Evolutionary conservation across 1,140 invertebrate species (phyloP), one percentile per base, ranked within the genome.

Genomic region (Zophobas morio): DNA sequence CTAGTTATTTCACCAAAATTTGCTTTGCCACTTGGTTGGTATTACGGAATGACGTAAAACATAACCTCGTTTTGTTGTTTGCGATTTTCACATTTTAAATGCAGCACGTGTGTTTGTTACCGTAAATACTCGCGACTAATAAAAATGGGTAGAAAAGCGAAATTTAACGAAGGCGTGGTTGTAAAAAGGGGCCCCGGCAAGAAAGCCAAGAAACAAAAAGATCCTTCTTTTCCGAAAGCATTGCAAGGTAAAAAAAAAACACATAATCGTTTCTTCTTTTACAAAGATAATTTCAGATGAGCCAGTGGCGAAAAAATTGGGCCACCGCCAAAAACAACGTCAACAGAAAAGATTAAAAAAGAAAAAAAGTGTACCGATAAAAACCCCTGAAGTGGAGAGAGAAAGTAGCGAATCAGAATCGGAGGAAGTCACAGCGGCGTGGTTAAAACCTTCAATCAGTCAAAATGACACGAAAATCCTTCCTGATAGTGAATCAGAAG

Each of bases 71-170:
- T 51, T 2, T 51, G 32, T 35, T 72, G 46, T 20, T 20, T 20
- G 20, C 20, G 20, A 20, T 72, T 72, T 72, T 37, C n/a, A 53
- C 6, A 36, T 60, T 60, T 60, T 35, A 74, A 74, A 56, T 74
- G 42, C 8, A 37, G 66, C 73, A 70, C 51, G 72, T 78, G 57
- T 47, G 42, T 56, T 57, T 49, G 42, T 73, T 37, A 20, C 20
- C 20, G 20, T 56, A 47, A 35, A 46, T 40, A n/a, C n/a, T 20
- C 1, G 39, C 37, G 36, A n/a, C 46, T 40, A 78, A 49, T 42
- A 42, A 83, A 79, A 80, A 98, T 98, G 96, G 96, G 96, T 75
- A 89, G 96, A 49, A 97, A 96, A 89, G 94, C 92, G 36, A 94
- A 95, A 82, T 97, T 93, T 84, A 81, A 77, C 81, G 89, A 89